These are phyloP conservation scores for Ochropleura leucogaster DNA, from an alignment of 2,888 invertebrate species.

Conservation along the genomic window DNA sequence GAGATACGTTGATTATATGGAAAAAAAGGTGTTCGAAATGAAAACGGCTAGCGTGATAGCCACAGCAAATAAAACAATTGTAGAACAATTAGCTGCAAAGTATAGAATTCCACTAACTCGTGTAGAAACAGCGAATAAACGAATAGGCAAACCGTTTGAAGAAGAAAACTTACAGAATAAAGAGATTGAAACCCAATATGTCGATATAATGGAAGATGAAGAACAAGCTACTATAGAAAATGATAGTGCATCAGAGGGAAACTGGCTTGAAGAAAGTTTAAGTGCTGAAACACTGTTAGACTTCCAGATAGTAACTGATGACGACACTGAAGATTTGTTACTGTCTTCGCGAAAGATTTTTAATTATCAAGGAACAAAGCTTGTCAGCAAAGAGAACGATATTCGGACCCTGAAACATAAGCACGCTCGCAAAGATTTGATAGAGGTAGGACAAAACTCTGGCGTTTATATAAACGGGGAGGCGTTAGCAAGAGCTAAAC, in stretches of 20 bases:
- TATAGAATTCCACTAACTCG: background rate
- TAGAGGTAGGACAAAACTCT: background rate
- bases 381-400: background rate
- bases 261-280: too few species aligned
- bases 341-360: background rate
- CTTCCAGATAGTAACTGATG: background rate
- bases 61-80: background rate
- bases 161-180: background rate
- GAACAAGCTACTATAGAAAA: too few species aligned
- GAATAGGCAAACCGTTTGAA: too few species aligned
- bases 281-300: too few species aligned
- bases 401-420: conserved; percentile 12
- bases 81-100: conserved; percentile 5
- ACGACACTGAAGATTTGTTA: background rate
- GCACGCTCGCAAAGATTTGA: background rate
- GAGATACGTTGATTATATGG: too few species aligned
- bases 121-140: background rate
- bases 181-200: too few species aligned
- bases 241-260: too few species aligned
- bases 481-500: background rate
- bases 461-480: background rate
- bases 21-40: too few species aligned
- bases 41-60: too few species aligned
- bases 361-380: background rate
- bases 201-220: too few species aligned